Percentiles rank a stretch among this genome's conserved stretches.
Conservation (phyloP, 2,888 invertebrate genomes). For the Plagodis dolabraria region DNA sequence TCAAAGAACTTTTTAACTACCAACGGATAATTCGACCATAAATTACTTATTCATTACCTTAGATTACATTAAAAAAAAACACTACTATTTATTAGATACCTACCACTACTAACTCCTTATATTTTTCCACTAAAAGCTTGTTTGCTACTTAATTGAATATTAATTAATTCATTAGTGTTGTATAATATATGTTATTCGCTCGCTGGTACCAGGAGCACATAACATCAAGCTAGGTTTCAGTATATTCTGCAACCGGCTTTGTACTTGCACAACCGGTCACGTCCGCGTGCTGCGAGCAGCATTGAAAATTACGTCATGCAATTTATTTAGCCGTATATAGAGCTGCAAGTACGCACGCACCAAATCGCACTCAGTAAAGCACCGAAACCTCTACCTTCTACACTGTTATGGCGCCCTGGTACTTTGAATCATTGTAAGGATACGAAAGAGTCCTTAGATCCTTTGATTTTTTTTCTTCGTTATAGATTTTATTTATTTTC, state of each 20-base stretch:
- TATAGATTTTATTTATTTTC: too few relatives aligned
- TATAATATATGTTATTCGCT: conserved; percentile 27
- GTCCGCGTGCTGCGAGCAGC: conserved; percentile 69
- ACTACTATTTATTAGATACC: too few relatives aligned
- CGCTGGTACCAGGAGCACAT: conserved; percentile 70
- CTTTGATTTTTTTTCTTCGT: conserved; percentile 6
- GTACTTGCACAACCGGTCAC: conserved; percentile 74
- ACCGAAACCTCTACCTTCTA: conserved; percentile 54
- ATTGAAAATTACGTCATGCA: conserved; percentile 78
- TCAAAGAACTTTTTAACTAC: too few relatives aligned
- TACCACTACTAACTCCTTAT: too few relatives aligned
- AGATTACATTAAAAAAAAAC: too few relatives aligned
- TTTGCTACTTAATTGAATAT: background rate
- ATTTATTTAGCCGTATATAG: conserved; percentile 77
- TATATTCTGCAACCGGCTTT: conserved; percentile 58
- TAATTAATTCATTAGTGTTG: conserved; percentile 2
- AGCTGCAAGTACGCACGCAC: conserved; percentile 61
- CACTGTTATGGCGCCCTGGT: conserved; percentile 66
- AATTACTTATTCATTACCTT: too few relatives aligned
- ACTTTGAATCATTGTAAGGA: conserved; percentile 67
- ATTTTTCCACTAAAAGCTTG: too few relatives aligned
- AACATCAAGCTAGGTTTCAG: conserved; percentile 56
- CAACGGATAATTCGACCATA: too few relatives aligned
- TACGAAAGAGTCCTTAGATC: conserved; percentile 53
- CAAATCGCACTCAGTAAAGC: conserved; percentile 64